Evolutionary conservation across 2,113 vertebrate species (phyloP), one percentile per base, ranked within the genome.

Genomic region (Epinephelus cyanopodus): DNA sequence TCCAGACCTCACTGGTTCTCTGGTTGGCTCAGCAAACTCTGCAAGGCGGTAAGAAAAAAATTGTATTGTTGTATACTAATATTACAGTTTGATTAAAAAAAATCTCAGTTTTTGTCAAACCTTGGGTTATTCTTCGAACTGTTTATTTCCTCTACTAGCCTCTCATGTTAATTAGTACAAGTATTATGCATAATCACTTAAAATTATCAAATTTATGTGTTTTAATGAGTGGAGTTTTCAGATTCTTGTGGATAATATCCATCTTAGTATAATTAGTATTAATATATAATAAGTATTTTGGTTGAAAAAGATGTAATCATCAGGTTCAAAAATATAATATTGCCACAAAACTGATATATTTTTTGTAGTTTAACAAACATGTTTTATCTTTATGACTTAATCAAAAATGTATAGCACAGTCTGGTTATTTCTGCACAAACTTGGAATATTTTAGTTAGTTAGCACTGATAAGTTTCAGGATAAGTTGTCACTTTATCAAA

Each of bases 1-100:
- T 95, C 66, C 93, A 93, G 88, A 94, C 93, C 6, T 93, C 93
- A 0, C 86, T 96, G 93, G 72, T 95, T 53, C 91, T 95, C 86
- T 94, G 94, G 92, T 52, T 95, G 90, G 82, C 90, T 70, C 90
- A 93, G 86, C 77, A 74, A 86, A 94, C 93, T 73, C 90, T 96
- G 82, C 95, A 96, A 88, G 89, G 92, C 85, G 95, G 95, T 96
- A 91, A 89, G 89, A 47, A 68, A 78, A 14, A 29, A 19, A 18
- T 29, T 3, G 13, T 1, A 25, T 42, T 19, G 15, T 21, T 48
- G 3, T 27, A 9, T 6, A 21, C 13, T 58, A 15, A 21, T 37
- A 29, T 29, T 5, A 29, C 29, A 29, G 29, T 29, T 29, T 29
- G 29, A 29, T 29, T 29, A 29, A 29, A 29, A 29, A 29, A 29